A percentile compares a stretch with the other conserved stretches of the same genome.
Conservation (phyloP, 2,797 vertebrate genomes). For the Smutsia gigantea region DNA sequence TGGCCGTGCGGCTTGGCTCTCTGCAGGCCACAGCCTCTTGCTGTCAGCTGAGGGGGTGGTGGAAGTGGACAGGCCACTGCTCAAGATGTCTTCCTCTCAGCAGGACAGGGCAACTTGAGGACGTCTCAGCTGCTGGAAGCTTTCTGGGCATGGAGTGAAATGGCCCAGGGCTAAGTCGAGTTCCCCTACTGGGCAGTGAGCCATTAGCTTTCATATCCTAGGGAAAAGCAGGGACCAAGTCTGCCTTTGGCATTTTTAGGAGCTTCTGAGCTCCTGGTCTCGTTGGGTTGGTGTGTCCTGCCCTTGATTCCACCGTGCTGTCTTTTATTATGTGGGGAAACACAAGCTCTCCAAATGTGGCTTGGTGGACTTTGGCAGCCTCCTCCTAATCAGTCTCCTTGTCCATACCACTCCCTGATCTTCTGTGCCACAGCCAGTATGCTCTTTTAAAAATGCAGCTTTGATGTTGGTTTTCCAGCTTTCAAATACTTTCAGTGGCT, state of each 20-base stretch:
- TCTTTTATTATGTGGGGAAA: neutral
- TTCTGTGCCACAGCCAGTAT: neutral
- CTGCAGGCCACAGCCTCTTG: slow-evolving; percentile 4
- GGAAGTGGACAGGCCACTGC: neutral
- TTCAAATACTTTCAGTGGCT: neutral
- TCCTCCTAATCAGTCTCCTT: neutral
- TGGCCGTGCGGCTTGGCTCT: neutral
- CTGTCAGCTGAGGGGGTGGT: neutral
- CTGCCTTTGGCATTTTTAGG: neutral
- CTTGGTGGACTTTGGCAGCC: neutral
- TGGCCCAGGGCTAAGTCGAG: neutral
- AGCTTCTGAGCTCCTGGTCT: neutral
- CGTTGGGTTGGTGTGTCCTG: neutral
- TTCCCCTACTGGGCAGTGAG: neutral
- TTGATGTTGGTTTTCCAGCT: neutral
- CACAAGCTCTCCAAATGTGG: neutral
- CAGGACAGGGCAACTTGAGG: neutral
- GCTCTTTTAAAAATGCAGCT: neutral
- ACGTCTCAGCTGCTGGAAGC: neutral
- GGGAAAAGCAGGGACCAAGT: neutral
- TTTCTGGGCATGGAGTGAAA: neutral
- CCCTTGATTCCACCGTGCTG: neutral
- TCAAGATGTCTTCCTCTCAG: neutral
- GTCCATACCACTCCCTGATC: neutral
- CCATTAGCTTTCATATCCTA: neutral